A percentile compares a stretch with the other conserved stretches of the same genome.
phyloP scores from a whole-genome alignment of 2,797 vertebrate species.

The Coregonus ussuriensis region DNA sequence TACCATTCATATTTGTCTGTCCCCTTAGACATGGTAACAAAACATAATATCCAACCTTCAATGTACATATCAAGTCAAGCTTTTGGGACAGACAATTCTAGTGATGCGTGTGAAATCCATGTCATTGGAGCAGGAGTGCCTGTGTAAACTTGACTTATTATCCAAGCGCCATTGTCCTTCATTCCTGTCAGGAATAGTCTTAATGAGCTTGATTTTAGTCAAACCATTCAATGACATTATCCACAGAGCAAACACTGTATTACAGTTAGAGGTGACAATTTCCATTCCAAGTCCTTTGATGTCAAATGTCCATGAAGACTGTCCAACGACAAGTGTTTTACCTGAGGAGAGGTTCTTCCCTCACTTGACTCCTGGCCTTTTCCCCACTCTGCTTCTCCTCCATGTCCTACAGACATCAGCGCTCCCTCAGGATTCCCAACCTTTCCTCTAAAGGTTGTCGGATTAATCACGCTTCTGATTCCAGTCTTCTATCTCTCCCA shows the following conservation, averaged over 20 bases:
- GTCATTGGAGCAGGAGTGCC: not conserved
- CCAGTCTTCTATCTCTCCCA: slow-evolving; percentile 45
- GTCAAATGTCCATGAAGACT: not conserved
- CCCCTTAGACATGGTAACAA: too few relatives aligned
- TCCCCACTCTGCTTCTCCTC: slow-evolving; percentile 45
- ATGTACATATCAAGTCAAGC: not conserved
- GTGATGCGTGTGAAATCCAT: too few relatives aligned
- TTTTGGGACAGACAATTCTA: not conserved
- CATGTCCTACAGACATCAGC: slow-evolving; percentile 64
- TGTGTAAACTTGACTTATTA: not conserved
- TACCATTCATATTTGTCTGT: too few relatives aligned
- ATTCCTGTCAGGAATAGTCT: not conserved
- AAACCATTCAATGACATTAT: slow-evolving; percentile 3
- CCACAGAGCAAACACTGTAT: not conserved
- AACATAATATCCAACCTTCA: too few relatives aligned
- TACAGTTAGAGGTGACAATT: not conserved
- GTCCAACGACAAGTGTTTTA: slow-evolving; percentile 10
- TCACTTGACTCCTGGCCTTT: slow-evolving; percentile 69
- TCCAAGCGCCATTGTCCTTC: not conserved
- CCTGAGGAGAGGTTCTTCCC: slow-evolving; percentile 38
- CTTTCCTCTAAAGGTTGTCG: slow-evolving; percentile 78
- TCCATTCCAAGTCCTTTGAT: slow-evolving; percentile 5
- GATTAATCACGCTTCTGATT: slow-evolving; percentile 75
- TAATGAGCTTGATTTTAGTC: not conserved
- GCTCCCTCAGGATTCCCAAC: slow-evolving; percentile 69